A percentile compares a stretch with the other conserved stretches of the same genome.
These are phyloP conservation scores for Drosophila equinoxialis DNA, from an alignment of 1,140 invertebrate genomes.

Conservation along the genomic window DNA sequence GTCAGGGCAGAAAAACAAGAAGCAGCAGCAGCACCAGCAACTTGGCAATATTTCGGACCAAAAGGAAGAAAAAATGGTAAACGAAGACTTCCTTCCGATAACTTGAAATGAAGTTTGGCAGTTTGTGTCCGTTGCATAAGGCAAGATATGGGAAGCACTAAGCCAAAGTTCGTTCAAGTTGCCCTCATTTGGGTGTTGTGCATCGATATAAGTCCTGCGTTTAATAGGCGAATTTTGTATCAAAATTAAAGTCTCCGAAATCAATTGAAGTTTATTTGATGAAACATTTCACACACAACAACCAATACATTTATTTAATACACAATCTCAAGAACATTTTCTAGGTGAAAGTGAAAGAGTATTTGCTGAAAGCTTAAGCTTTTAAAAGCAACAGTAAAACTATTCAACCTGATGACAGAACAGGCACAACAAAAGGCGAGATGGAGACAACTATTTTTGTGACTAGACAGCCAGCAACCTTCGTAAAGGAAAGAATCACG, in stretches of 20 bases:
- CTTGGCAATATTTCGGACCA: conserved; percentile 2
- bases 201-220: not conserved
- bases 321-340: not conserved
- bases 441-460: conserved; percentile 52
- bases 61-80: not conserved
- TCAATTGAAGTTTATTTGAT: not conserved
- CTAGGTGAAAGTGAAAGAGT: conserved; percentile 39
- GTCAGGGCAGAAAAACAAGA: not conserved
- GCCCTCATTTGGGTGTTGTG: not conserved
- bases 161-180: conserved; percentile 5
- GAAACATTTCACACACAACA: not conserved
- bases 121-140: conserved; percentile 6
- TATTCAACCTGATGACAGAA: conserved; percentile 56
- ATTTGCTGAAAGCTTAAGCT: conserved; percentile 51
- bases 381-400: conserved; percentile 61
- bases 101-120: conserved; percentile 10
- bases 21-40: not conserved
- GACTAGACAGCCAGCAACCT: conserved; percentile 33
- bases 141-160: not conserved
- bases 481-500: conserved; percentile 46
- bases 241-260: not conserved
- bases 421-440: conserved; percentile 24
- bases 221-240: not conserved
- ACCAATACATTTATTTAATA: not conserved
- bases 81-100: conserved; percentile 12